Base-by-base conservation (phyloP, 2,113 vertebrate species). In the Zosterops borbonicus region DNA sequence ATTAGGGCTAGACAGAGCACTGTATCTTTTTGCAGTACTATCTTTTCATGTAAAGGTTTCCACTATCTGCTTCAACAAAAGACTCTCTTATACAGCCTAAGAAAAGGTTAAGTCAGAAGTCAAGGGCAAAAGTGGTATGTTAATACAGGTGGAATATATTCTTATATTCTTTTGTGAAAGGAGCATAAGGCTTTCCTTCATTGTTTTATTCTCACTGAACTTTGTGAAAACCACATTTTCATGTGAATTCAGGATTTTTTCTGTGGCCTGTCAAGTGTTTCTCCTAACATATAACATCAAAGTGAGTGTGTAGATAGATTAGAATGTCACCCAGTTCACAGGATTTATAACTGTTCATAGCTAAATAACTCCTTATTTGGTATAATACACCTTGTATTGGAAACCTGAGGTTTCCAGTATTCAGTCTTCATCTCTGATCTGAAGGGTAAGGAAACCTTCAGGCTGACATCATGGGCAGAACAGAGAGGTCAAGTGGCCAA, bases 21-120 rank as follows among this genome's bases (percentile, higher is more conserved):
- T 27, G 5, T 56, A 63, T 63, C 78, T 88, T 88, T 69, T 58
- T 73, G 83, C 1, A 2, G n/a, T 22, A 19, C 37, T 80, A 35
- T 39, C 50, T 93, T 95, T 83, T 88, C 35, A 71, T 89, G 23
- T 68, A 81, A 86, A 87, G 52, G 22, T 78, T 96, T 87, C 65
- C 46, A 58, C 90, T 56, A 22, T 56, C 52, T 88, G 25, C 42
- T 93, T 88, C 85, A 94, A 92, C 47, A 93, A 86, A 91, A 70
- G 83, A 37, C 39, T 55, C 5, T 46, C 59, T 73, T 74, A 76
- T 14, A 42, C 6, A 63, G 27, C 20, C 67, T 62, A 76, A 59
- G 82, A 86, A 94, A 93, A 95, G n/a, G 29, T 81, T 78, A 94
- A 94, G 41, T 14, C 49, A 87, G 41, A 83, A 93, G 63, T 42